Evolutionary conservation across 2,797 vertebrate species (phyloP).

Genomic region (Aeoliscus strigatus): DNA sequence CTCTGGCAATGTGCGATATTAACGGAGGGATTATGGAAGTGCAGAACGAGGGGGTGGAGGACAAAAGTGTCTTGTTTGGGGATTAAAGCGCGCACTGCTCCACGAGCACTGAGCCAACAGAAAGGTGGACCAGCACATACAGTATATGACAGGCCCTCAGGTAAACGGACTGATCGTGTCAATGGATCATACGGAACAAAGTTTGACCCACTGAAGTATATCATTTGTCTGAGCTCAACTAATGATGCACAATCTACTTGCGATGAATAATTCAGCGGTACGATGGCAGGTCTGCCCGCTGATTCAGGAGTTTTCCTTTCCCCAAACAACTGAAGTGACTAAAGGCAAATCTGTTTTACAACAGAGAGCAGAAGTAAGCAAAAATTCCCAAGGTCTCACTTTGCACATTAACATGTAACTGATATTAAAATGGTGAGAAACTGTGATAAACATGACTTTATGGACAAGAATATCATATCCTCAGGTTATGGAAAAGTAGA

Average conservation of each 20-base stretch:
- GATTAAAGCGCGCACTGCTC: slow-evolving; percentile 54
- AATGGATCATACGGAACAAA: slow-evolving; percentile 4
- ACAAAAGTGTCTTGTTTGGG: slow-evolving; percentile 57
- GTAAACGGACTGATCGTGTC: no score
- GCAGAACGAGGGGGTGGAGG: slow-evolving; percentile 31
- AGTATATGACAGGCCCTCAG: no score
- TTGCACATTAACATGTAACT: not conserved
- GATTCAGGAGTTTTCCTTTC: slow-evolving; percentile 2
- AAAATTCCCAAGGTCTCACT: slow-evolving; percentile 3
- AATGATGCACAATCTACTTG: slow-evolving; percentile 7
- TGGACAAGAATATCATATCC: no score
- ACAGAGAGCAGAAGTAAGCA: slow-evolving; percentile 8
- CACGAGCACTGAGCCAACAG: slow-evolving; percentile 31
- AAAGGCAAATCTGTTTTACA: slow-evolving; percentile 1
- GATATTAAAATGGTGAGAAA: no score
- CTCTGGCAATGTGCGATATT: slow-evolving; percentile 57
- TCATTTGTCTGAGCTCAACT: slow-evolving; percentile 6
- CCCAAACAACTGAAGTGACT: slow-evolving; percentile 9
- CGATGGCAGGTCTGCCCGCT: not conserved
- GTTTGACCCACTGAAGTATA: slow-evolving; percentile 23
- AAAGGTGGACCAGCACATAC: no score
- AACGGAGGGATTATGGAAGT: slow-evolving; percentile 60
- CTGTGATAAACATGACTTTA: no score
- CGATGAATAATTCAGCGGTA: slow-evolving; percentile 31
- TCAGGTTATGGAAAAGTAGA: no score